These are phyloP conservation scores for Esox niger DNA, from an alignment of 2,113 vertebrate genomes.

Conservation along the genomic window DNA sequence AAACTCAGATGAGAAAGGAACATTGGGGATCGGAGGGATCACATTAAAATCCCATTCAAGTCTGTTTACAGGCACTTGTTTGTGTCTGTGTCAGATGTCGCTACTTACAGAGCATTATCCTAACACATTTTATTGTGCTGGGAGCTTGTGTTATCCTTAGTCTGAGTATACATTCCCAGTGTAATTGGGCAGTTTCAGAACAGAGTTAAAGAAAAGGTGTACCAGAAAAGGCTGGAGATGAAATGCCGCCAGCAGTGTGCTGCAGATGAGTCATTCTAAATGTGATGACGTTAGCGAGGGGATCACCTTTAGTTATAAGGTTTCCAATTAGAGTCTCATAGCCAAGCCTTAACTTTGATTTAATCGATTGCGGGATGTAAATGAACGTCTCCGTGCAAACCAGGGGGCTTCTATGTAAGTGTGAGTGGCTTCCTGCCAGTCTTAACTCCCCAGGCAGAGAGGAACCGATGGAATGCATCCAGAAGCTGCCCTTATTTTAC, in stretches of 20 bases:
- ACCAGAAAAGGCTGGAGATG: not conserved
- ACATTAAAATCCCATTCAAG: not conserved
- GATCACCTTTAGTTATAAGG: slow-evolving; percentile 7
- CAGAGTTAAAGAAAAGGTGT: not conserved
- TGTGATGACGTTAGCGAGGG: not conserved
- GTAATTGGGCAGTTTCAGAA: not conserved
- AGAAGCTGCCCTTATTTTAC: not conserved
- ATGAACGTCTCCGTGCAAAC: slow-evolving; percentile 1
- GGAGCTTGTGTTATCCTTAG: too few relatives aligned
- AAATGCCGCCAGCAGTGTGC: not conserved
- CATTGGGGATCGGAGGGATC: slow-evolving; percentile 16
- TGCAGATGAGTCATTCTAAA: slow-evolving; percentile 1
- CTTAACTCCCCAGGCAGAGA: not conserved
- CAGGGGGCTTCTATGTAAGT: not conserved
- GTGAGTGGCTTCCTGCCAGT: slow-evolving; percentile 2
- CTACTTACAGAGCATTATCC: not conserved
- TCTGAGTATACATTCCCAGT: not conserved
- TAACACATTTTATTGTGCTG: not conserved
- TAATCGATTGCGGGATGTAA: slow-evolving; percentile 5
- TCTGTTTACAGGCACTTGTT: not conserved
- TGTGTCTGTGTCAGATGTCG: not conserved
- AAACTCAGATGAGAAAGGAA: not conserved
- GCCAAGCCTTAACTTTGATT: slow-evolving; percentile 8
- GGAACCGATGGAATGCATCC: slow-evolving; percentile 2
- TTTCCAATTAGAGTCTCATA: not conserved